A percentile compares a stretch with the other conserved stretches of the same genome.
phyloP scores from a whole-genome alignment of 2,888 invertebrate species.

The Alitta virens region DNA sequence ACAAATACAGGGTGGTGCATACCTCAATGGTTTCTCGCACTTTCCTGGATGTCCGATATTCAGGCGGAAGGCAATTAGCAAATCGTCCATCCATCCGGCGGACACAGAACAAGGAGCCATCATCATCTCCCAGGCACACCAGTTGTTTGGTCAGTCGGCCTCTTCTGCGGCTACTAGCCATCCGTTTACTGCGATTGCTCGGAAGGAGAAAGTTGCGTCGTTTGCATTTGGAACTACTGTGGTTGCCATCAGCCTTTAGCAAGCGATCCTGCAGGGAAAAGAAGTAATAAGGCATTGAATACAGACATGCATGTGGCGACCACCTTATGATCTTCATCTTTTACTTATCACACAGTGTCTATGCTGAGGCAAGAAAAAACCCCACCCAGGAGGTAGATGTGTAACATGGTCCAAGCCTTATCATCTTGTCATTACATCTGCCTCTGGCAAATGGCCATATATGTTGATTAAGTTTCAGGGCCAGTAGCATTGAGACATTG shows the following conservation, averaged over 20 bases:
- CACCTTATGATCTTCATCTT: too few relatives aligned
- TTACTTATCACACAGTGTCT: too few relatives aligned
- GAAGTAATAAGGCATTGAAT: too few relatives aligned
- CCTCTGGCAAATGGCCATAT: too few relatives aligned
- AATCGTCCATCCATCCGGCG: slow-evolving; percentile 35
- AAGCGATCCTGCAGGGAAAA: slow-evolving; percentile 5
- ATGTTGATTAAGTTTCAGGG: too few relatives aligned
- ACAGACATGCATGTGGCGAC: too few relatives aligned
- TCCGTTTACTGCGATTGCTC: slow-evolving; percentile 16
- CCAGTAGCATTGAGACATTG: too few relatives aligned
- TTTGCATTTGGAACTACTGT: background rate
- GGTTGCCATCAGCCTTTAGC: slow-evolving; percentile 14
- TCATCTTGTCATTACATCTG: too few relatives aligned
- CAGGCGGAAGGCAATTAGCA: slow-evolving; percentile 64
- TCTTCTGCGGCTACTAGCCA: slow-evolving; percentile 43
- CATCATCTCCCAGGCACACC: slow-evolving; percentile 47
- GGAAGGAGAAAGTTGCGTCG: slow-evolving; percentile 2
- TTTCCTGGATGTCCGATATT: slow-evolving; percentile 62
- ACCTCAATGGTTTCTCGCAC: slow-evolving; percentile 66
- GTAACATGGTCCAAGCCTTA: too few relatives aligned
- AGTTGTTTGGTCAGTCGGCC: slow-evolving; percentile 42
- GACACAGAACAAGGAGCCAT: slow-evolving; percentile 22
- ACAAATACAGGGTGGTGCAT: slow-evolving; percentile 33
- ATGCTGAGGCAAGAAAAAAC: too few relatives aligned
- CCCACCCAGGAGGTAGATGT: too few relatives aligned